A percentile compares a stretch with the other conserved stretches of the same genome.
These are phyloP conservation scores for Acrossocheilus wenchowensis DNA, from an alignment of 2,797 vertebrate species.

Conservation along the genomic window DNA sequence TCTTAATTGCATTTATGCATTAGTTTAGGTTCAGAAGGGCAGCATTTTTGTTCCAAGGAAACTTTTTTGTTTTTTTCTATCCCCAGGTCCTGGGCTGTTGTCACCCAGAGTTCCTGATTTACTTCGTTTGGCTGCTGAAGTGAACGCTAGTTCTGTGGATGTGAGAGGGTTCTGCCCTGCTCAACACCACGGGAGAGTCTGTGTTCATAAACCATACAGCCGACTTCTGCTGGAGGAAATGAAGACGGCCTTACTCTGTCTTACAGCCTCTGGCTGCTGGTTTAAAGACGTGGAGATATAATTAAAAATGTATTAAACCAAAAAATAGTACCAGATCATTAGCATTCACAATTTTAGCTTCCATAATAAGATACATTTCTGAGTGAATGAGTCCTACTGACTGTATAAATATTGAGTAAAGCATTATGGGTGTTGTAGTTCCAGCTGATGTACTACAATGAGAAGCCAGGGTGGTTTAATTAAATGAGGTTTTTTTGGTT, in stretches of 20 bases:
- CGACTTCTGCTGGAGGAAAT: constrained; percentile 30
- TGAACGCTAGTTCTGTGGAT: constrained; percentile 48
- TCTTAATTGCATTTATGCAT: constrained; percentile 14
- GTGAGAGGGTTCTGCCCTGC: background rate
- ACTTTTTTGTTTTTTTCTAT: background rate
- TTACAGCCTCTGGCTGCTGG: background rate
- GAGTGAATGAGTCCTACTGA: background rate
- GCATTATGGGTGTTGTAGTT: constrained; percentile 25
- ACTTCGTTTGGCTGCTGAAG: constrained; percentile 69
- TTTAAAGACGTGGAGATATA: constrained; percentile 1
- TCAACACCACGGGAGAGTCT: constrained; percentile 13
- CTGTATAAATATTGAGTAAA: background rate
- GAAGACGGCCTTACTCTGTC: background rate
- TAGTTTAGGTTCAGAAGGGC: background rate
- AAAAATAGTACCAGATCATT: background rate
- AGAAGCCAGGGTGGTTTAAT: background rate
- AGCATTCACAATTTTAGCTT: background rate
- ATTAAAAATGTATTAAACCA: background rate
- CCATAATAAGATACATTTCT: background rate
- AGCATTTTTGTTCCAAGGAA: background rate
- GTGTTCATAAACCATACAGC: constrained; percentile 47
- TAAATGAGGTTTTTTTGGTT: constrained; percentile 15
- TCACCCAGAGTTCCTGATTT: constrained; percentile 70
- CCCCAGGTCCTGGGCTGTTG: constrained; percentile 2
- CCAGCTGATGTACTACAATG: background rate